phyloP scores from a whole-genome alignment of 1,140 invertebrate species.

The Halesus radiatus region DNA sequence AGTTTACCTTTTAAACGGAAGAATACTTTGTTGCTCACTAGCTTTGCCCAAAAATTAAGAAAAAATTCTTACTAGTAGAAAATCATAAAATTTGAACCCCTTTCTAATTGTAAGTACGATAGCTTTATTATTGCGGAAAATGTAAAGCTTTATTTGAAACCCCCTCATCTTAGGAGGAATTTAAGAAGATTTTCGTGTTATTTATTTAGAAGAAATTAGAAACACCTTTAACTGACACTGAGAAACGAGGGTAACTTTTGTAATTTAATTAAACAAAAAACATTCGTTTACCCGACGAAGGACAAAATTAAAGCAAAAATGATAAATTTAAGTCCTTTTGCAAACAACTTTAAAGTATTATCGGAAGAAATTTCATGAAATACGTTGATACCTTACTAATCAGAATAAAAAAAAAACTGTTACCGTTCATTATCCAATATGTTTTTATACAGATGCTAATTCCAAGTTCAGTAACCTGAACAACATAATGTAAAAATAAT shows the following conservation, averaged over 20 bases:
- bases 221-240: constrained; percentile 38
- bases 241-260: constrained; percentile 34
- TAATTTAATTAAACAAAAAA: constrained; percentile 31
- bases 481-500: no score
- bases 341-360: neutral
- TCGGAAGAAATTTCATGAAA: no score
- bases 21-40: no score
- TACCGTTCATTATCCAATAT: no score
- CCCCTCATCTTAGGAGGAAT: constrained; percentile 1
- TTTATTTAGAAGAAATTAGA: constrained; percentile 30
- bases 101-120: neutral
- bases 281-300: neutral
- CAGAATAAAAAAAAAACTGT: no score
- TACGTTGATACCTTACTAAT: no score
- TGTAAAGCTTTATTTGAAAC: constrained; percentile 10
- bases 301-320: neutral
- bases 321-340: neutral
- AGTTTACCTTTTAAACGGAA: no score
- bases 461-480: no score
- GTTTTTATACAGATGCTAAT: no score
- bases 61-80: no score
- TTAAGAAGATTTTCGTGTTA: constrained; percentile 40
- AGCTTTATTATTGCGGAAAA: constrained; percentile 22
- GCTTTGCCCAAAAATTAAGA: no score
- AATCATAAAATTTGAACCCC: neutral